A percentile compares a stretch with the other conserved stretches of the same genome.
Conservation (phyloP, 2,797 vertebrate genomes). For the Semaprochilodus insignis region DNA sequence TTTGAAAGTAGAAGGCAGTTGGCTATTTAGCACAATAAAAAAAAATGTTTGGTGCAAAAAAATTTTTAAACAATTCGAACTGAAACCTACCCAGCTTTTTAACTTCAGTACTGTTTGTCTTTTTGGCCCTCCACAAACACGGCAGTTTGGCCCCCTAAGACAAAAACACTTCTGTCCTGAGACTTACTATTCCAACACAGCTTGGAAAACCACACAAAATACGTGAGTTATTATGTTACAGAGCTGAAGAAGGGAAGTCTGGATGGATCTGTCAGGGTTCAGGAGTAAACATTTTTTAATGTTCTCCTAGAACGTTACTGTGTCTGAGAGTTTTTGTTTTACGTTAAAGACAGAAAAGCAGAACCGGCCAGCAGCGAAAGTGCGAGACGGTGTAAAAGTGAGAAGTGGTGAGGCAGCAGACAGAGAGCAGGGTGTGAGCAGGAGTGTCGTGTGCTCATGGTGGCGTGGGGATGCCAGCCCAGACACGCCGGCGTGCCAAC, state of each 20-base stretch:
- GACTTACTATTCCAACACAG: background rate
- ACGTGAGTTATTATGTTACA: background rate
- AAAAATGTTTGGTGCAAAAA: too few relatives aligned
- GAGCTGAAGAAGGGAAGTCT: background rate
- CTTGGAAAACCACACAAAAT: background rate
- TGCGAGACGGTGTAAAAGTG: conserved; percentile 42
- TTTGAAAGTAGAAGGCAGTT: too few relatives aligned
- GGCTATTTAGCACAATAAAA: too few relatives aligned
- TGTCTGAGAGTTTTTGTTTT: background rate
- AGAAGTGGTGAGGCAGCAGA: conserved; percentile 52
- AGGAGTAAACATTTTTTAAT: background rate
- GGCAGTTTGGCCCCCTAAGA: background rate
- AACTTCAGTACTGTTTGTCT: background rate
- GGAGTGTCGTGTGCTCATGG: conserved; percentile 48
- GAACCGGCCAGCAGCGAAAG: background rate
- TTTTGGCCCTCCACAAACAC: background rate
- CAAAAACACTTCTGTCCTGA: background rate
- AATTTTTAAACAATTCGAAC: too few relatives aligned
- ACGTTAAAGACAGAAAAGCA: background rate
- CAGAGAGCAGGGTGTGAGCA: conserved; percentile 47
- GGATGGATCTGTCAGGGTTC: background rate
- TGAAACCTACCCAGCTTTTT: background rate
- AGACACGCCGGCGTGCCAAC: conserved; percentile 53
- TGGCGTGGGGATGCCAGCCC: conserved; percentile 50
- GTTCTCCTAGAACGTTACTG: background rate